Conservation (phyloP, 2,113 vertebrate species). For the Ceratotherium simum region DNA sequence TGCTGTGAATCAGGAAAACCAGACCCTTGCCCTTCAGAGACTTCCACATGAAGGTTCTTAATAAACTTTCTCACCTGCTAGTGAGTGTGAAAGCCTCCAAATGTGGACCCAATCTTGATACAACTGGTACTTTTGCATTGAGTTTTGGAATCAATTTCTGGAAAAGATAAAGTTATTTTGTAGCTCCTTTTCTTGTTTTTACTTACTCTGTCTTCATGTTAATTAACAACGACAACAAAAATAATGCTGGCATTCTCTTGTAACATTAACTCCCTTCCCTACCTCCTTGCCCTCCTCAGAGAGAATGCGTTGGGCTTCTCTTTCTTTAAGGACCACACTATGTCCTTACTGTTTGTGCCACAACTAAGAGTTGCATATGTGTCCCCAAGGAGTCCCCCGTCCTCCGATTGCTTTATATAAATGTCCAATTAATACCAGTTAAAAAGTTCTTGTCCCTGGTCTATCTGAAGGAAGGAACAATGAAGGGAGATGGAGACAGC, state of each 20-base stretch:
- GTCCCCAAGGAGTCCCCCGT: slow-evolving; percentile 36
- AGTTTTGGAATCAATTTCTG: not conserved
- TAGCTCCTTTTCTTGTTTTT: slow-evolving; percentile 26
- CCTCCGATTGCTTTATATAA: slow-evolving; percentile 68
- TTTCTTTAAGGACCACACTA: not conserved
- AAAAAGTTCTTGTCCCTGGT: slow-evolving; percentile 70
- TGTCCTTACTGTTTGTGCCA: not conserved
- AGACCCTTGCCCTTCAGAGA: not conserved
- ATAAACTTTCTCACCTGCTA: not conserved
- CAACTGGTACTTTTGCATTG: not conserved
- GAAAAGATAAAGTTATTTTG: not conserved
- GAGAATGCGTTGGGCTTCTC: fast-evolving
- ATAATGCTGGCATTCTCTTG: not conserved
- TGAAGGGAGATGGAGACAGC: slow-evolving; percentile 42
- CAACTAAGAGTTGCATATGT: not conserved
- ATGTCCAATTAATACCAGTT: slow-evolving; percentile 66
- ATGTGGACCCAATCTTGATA: not conserved
- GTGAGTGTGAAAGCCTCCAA: not conserved
- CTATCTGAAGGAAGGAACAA: slow-evolving; percentile 69
- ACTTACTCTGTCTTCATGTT: not conserved
- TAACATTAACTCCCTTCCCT: not conserved
- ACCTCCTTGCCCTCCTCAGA: not conserved
- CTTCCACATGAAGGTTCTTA: not conserved
- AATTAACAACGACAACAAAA: not conserved
- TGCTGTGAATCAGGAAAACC: not conserved